Percentiles rank a stretch among this genome's conserved stretches.
Evolutionary conservation across 2,113 vertebrate genomes (phyloP).

Genomic region (Aramus guarauna): DNA sequence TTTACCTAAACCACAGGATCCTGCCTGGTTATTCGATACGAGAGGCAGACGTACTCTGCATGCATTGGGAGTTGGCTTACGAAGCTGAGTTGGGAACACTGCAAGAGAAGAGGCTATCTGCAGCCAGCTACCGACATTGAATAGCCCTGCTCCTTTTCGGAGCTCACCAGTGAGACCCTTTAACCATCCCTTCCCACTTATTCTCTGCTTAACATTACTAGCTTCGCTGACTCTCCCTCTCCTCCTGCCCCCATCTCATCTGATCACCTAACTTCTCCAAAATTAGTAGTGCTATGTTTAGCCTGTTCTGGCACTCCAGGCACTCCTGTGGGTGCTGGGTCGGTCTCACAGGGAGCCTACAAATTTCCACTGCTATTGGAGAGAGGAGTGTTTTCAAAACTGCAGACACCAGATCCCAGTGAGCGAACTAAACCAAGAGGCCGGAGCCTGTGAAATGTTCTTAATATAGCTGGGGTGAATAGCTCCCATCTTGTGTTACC

Average conservation of each 20-base stretch:
- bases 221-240: neutral
- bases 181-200: neutral
- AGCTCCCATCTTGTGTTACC: constrained; percentile 59
- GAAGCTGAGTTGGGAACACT: neutral
- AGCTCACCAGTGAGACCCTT: neutral
- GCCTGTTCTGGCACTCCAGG: neutral
- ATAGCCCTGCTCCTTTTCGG: neutral
- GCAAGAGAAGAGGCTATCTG: neutral
- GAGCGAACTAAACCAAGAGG: constrained; percentile 36
- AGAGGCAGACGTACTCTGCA: neutral
- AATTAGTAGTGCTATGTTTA: constrained; percentile 61
- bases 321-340: constrained; percentile 6
- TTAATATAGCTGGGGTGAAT: constrained; percentile 54
- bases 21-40: neutral
- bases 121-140: neutral
- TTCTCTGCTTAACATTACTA: neutral
- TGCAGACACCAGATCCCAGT: constrained; percentile 53
- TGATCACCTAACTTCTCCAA: constrained; percentile 20
- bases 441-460: constrained; percentile 41
- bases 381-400: constrained; percentile 49
- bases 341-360: neutral
- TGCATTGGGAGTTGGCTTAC: neutral
- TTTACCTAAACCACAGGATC: neutral
- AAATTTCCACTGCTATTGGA: constrained; percentile 45
- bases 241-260: neutral